These are phyloP conservation scores for Ailuropoda melanoleuca DNA, from an alignment of 2,113 vertebrate species.

Conservation along the genomic window DNA sequence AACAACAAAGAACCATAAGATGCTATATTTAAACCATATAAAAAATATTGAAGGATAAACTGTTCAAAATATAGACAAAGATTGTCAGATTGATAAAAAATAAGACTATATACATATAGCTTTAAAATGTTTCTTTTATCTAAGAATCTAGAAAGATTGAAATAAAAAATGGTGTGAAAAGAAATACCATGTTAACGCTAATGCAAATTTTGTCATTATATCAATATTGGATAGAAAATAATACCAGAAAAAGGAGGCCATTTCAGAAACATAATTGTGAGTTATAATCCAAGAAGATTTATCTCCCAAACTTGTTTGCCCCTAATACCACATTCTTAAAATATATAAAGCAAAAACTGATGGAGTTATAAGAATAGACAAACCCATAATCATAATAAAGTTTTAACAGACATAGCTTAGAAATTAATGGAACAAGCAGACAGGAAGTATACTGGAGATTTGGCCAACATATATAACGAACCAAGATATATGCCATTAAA, in stretches of 20 bases:
- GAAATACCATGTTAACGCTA: background rate
- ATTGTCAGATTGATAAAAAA: background rate
- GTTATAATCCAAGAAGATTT: background rate
- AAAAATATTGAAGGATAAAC: background rate
- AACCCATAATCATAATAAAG: background rate
- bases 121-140: background rate
- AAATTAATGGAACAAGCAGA: background rate
- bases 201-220: background rate
- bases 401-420: background rate
- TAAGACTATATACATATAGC: background rate
- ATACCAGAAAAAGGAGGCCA: background rate
- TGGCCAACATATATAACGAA: background rate
- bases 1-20: background rate
- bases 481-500: background rate
- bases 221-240: background rate
- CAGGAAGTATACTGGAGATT: background rate
- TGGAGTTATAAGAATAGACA: background rate
- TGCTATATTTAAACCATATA: background rate
- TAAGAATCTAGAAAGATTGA: background rate
- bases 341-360: background rate
- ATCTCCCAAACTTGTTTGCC: background rate
- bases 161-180: background rate
- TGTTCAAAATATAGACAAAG: background rate
- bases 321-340: background rate
- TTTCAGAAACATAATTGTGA: background rate